Percentiles rank a stretch among this genome's conserved stretches.
Conservation (phyloP, 1,140 invertebrate species). For the Aethina tumida region DNA sequence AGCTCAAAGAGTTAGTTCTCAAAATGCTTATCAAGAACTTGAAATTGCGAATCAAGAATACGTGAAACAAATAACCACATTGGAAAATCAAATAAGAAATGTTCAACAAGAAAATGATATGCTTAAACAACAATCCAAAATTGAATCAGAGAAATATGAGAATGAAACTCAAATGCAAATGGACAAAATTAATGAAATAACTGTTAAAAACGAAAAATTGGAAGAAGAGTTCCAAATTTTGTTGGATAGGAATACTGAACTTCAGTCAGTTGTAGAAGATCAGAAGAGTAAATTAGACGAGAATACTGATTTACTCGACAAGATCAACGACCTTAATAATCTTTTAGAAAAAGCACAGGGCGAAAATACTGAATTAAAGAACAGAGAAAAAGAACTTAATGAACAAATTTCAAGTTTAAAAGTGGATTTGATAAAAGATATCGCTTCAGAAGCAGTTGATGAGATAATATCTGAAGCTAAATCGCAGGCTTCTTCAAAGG, state of each 20-base stretch:
- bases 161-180: constrained; percentile 50
- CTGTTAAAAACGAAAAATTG: constrained; percentile 38
- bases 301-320: constrained; percentile 6
- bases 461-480: constrained; percentile 11
- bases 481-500: constrained; percentile 2
- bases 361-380: constrained; percentile 7
- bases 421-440: constrained; percentile 5
- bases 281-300: constrained; percentile 42
- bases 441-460: constrained; percentile 15
- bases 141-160: constrained; percentile 49
- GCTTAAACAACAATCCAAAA: constrained; percentile 40
- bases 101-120: constrained; percentile 42
- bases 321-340: constrained; percentile 2
- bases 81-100: constrained; percentile 41
- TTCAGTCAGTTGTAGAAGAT: constrained; percentile 39
- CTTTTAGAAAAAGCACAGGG: constrained; percentile 1
- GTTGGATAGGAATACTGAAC: constrained; percentile 40
- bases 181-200: constrained; percentile 39
- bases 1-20: constrained; percentile 11
- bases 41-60: constrained; percentile 28
- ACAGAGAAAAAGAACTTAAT: too few species aligned
- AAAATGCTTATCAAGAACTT: constrained; percentile 16
- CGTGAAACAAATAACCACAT: constrained; percentile 33
- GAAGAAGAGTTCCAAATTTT: constrained; percentile 40
- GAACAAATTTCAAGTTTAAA: constrained; percentile 1